Conservation (phyloP, 2,888 invertebrate species). For the Agrochola macilenta region DNA sequence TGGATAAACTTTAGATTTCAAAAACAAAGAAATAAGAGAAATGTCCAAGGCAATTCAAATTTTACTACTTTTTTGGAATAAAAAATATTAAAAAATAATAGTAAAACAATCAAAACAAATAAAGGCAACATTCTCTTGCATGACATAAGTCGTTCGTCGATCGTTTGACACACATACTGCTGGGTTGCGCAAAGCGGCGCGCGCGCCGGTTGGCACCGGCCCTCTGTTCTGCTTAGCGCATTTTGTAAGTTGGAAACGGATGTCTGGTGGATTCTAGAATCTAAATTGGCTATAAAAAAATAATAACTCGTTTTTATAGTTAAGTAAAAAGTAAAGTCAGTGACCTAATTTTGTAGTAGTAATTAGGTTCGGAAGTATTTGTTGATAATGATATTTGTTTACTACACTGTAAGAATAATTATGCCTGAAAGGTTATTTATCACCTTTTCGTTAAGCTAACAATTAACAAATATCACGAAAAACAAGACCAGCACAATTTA, state of each 20-base stretch:
- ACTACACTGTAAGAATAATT: no score
- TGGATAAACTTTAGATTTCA: slow-evolving; percentile 2
- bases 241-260: slow-evolving; percentile 75
- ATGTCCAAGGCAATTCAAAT: neutral
- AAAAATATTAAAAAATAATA: slow-evolving; percentile 6
- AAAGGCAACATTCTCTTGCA: slow-evolving; percentile 74
- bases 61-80: neutral
- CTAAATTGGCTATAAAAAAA: slow-evolving; percentile 51
- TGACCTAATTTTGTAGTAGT: neutral
- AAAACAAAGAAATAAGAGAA: neutral
- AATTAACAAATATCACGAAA: neutral
- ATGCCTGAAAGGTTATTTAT: neutral
- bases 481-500: neutral
- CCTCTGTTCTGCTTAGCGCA: slow-evolving; percentile 70
- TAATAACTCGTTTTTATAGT: slow-evolving; percentile 11
- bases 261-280: slow-evolving; percentile 70
- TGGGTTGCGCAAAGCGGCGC: slow-evolving; percentile 79
- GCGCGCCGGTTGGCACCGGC: slow-evolving; percentile 78
- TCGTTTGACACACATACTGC: slow-evolving; percentile 83
- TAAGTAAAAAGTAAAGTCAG: neutral
- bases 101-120: slow-evolving; percentile 66
- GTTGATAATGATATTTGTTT: neutral
- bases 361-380: neutral
- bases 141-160: slow-evolving; percentile 79
- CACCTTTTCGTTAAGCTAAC: neutral